phyloP scores from a whole-genome alignment of 2,113 vertebrate species.

The Sinosuthora webbiana region DNA sequence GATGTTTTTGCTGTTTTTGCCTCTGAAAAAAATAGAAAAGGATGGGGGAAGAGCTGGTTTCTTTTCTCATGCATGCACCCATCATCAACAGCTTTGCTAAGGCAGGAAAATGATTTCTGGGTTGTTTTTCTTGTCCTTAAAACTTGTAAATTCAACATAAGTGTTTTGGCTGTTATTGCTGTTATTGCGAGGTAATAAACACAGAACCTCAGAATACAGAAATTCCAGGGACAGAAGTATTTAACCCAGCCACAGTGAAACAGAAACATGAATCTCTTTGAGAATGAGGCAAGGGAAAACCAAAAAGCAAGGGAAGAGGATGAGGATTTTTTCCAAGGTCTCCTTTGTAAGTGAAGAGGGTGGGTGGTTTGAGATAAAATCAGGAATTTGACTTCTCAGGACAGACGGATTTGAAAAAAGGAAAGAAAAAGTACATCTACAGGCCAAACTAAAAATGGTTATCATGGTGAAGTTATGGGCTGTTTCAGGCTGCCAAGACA shows the following conservation, averaged over 20 bases:
- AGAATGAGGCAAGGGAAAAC: not conserved
- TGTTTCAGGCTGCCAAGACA: slow-evolving; percentile 57
- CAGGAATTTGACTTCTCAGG: slow-evolving; percentile 48
- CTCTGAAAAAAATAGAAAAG: not conserved
- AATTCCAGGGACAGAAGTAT: not conserved
- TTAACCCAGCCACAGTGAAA: not conserved
- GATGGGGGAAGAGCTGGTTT: not conserved
- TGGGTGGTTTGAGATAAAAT: slow-evolving; percentile 51
- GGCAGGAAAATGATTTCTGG: not conserved
- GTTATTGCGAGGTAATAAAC: not conserved
- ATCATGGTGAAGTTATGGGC: slow-evolving; percentile 52
- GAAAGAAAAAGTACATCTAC: not conserved
- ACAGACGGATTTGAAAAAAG: slow-evolving; percentile 16
- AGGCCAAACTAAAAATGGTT: slow-evolving; percentile 58
- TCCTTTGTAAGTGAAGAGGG: not conserved
- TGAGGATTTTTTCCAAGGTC: not conserved
- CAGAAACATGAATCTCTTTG: not conserved
- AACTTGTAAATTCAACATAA: not conserved
- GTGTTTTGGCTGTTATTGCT: not conserved
- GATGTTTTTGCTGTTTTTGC: not conserved
- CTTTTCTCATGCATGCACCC: not conserved
- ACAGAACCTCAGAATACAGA: not conserved
- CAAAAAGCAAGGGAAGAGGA: not conserved
- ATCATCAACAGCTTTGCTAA: not conserved
- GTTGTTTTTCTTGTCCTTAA: not conserved